Evolutionary conservation across 2,113 vertebrate genomes (phyloP).

Genomic region (Nycticebus coucang): DNA sequence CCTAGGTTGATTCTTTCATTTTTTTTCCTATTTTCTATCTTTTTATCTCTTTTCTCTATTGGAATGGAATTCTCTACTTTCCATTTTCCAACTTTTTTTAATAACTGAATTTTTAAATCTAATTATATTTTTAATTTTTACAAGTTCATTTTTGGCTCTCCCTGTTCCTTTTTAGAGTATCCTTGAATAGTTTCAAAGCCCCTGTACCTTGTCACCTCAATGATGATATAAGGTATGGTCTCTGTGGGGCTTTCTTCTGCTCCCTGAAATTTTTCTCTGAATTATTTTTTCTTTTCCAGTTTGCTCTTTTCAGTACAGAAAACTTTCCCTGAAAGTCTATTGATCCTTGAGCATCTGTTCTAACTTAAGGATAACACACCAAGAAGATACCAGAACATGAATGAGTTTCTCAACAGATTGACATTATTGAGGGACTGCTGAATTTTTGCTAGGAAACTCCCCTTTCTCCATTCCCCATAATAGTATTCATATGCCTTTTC

Average conservation of each 20-base stretch:
- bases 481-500: conserved; percentile 2
- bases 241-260: neutral
- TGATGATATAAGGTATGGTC: neutral
- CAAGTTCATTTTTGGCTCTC: neutral
- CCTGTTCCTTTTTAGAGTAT: neutral
- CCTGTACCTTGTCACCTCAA: neutral
- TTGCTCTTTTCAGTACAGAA: neutral
- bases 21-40: neutral
- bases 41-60: neutral
- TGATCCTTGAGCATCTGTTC: neutral
- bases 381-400: neutral
- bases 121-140: neutral
- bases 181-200: neutral
- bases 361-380: neutral
- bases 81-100: neutral
- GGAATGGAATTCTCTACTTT: neutral
- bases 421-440: neutral
- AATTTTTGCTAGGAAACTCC: neutral
- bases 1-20: neutral
- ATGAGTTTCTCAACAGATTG: neutral
- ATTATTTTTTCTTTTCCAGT: neutral
- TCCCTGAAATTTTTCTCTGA: neutral
- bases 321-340: neutral
- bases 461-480: accelerated
- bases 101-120: neutral